These are phyloP conservation scores for Anguilla obscura DNA, from an alignment of 2,797 vertebrate genomes.

Conservation along the genomic window DNA sequence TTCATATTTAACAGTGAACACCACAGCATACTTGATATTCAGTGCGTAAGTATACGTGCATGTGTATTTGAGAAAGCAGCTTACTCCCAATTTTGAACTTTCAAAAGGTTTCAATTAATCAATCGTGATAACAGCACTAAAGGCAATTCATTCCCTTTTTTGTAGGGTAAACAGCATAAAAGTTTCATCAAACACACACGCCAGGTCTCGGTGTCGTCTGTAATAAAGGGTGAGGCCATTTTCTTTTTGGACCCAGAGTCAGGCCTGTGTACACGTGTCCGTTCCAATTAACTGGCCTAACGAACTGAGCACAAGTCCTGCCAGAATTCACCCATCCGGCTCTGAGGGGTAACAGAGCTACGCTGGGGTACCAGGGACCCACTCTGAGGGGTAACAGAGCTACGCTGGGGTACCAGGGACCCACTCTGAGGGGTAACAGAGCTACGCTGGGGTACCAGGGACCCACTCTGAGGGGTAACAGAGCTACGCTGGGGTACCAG, in stretches of 20 bases:
- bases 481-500: constrained; percentile 74
- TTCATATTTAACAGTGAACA: background rate
- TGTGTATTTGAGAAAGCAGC: background rate
- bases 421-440: no score
- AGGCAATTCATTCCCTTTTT: background rate
- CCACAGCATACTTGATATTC: background rate
- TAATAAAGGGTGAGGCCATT: background rate
- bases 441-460: no score
- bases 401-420: no score
- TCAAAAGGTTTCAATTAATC: background rate
- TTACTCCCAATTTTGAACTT: background rate
- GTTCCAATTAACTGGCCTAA: background rate
- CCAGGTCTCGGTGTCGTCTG: background rate
- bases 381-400: no score
- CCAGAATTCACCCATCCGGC: background rate
- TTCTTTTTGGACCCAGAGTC: background rate
- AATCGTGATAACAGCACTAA: background rate
- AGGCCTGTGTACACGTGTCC: background rate
- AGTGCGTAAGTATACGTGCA: background rate
- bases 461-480: no score
- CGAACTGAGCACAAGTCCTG: background rate
- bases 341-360: background rate
- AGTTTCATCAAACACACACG: background rate
- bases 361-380: no score
- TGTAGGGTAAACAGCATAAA: background rate